These are phyloP conservation scores for Silurus asotus DNA, from an alignment of 2,113 vertebrate species.

Conservation along the genomic window DNA sequence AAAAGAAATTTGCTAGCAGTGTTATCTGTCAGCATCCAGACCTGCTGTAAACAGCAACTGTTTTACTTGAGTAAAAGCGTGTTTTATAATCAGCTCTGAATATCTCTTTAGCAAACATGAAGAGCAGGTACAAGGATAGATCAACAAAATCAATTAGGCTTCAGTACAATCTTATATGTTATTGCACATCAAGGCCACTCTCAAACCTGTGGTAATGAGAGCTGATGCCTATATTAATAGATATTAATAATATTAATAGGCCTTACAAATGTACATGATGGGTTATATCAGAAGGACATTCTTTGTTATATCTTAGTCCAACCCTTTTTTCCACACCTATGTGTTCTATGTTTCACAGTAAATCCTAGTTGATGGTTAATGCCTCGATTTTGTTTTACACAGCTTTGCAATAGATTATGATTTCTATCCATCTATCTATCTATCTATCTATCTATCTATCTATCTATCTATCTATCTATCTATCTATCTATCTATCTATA, in stretches of 20 bases:
- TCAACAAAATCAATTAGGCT: background rate
- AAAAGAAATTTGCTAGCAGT: background rate
- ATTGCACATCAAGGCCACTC: background rate
- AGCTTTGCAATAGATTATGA: background rate
- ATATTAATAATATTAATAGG: background rate
- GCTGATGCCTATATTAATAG: background rate
- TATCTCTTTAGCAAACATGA: background rate
- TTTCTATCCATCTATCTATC: background rate
- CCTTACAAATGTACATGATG: background rate
- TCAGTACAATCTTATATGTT: no score
- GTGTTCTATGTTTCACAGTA: background rate
- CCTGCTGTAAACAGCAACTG: background rate
- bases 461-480: no score
- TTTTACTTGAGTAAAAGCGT: background rate
- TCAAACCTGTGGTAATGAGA: background rate
- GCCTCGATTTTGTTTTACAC: background rate
- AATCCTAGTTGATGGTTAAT: background rate
- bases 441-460: no score
- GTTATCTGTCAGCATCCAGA: background rate
- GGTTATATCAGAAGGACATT: background rate
- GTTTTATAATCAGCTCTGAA: background rate
- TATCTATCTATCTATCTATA: no score
- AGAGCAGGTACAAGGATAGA: no score
- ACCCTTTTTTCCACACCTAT: no score
- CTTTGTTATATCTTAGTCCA: no score